phyloP scores from a whole-genome alignment of 2,113 vertebrate species.

The Cheirogaleus medius region DNA sequence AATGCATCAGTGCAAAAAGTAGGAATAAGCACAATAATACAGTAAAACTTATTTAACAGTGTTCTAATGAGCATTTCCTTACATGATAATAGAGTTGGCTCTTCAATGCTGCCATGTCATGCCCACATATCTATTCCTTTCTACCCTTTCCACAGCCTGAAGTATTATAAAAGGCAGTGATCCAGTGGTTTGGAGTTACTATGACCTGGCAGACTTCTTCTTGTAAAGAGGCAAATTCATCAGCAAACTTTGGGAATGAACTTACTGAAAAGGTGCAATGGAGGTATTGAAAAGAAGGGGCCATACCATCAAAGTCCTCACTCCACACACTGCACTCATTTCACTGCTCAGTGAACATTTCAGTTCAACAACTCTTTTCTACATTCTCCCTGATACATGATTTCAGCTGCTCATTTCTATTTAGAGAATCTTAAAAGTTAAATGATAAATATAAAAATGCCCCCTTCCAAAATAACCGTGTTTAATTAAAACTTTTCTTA shows the following conservation, averaged over 20 bases:
- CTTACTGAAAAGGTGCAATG: not conserved
- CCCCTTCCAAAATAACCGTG: not conserved
- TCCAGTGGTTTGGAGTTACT: not conserved
- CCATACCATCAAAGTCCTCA: rapidly evolving
- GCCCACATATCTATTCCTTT: not conserved
- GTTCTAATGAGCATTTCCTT: not conserved
- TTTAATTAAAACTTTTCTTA: not conserved
- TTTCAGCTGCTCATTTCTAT: not conserved
- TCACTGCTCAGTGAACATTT: not conserved
- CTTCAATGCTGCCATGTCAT: not conserved
- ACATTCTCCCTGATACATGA: not conserved
- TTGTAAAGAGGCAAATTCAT: not conserved
- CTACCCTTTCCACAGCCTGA: not conserved
- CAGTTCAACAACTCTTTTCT: not conserved
- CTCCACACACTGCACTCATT: no score
- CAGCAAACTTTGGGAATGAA: not conserved
- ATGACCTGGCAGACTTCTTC: not conserved
- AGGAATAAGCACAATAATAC: not conserved
- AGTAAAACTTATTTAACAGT: not conserved
- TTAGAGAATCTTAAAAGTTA: not conserved
- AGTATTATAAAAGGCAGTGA: not conserved
- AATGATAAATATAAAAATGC: not conserved
- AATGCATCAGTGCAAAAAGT: not conserved
- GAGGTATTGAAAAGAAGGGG: not conserved
- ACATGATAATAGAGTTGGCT: not conserved